Evolutionary conservation across 1,140 invertebrate species (phyloP).

Genomic region (Maconellicoccus hirsutus): DNA sequence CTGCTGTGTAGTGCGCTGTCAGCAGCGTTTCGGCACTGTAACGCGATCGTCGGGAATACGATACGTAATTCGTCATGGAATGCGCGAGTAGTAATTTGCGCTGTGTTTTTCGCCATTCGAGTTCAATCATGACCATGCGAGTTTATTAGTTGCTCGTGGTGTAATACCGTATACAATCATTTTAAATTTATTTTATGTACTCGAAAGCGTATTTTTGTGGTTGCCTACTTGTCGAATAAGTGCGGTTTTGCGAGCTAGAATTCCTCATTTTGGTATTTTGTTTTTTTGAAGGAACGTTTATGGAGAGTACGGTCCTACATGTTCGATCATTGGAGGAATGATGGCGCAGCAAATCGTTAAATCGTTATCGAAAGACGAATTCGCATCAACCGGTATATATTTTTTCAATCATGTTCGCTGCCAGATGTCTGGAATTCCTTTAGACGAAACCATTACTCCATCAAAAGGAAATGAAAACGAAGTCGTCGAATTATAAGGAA

Average conservation of each 20-base stretch:
- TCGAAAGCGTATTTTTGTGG: too few species aligned
- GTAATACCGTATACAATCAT: too few species aligned
- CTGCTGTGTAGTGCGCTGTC: too few species aligned
- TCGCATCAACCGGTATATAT: neutral
- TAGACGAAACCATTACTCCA: neutral
- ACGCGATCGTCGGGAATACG: neutral
- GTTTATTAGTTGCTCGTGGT: too few species aligned
- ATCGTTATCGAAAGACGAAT: constrained; percentile 23
- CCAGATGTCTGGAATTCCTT: neutral
- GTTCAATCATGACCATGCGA: too few species aligned
- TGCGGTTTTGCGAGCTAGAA: neutral
- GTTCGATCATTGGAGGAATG: constrained; percentile 31
- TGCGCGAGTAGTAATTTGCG: too few species aligned
- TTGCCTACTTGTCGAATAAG: too few species aligned
- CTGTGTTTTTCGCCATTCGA: too few species aligned
- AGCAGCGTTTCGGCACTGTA: neutral
- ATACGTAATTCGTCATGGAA: neutral
- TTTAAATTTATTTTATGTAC: too few species aligned
- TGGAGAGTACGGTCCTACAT: constrained; percentile 27
- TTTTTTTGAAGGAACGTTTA: constrained; percentile 16
- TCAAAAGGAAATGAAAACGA: too few species aligned
- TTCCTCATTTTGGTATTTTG: neutral
- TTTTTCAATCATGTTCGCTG: constrained; percentile 1
- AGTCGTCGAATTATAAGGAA: too few species aligned
- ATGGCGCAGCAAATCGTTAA: constrained; percentile 33